Conservation (phyloP, 2,113 vertebrate genomes). For the Anseranas semipalmata region DNA sequence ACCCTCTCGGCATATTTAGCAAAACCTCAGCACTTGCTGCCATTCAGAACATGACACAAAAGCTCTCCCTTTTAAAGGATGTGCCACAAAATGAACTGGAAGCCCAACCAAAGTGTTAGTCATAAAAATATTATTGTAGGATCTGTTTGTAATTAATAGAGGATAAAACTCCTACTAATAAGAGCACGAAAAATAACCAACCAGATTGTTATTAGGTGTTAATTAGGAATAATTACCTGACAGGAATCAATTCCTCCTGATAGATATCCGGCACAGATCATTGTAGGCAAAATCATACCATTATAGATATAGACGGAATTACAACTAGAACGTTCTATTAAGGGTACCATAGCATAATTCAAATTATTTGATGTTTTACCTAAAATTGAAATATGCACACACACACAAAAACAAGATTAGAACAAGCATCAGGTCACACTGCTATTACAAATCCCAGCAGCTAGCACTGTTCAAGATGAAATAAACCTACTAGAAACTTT, state of each 20-base stretch:
- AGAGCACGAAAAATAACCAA: neutral
- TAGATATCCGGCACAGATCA: conserved; percentile 90
- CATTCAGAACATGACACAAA: neutral
- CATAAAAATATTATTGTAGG: neutral
- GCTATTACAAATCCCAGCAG: neutral
- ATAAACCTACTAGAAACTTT: neutral
- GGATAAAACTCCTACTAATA: neutral
- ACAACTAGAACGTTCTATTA: conserved; percentile 79
- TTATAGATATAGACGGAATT: conserved; percentile 73
- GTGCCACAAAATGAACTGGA: neutral
- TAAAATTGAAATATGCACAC: conserved; percentile 17
- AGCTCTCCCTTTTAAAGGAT: neutral
- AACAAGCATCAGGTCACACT: neutral
- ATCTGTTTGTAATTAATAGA: neutral
- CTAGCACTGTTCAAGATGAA: neutral
- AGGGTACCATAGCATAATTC: conserved; percentile 76
- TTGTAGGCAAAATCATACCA: conserved; percentile 77
- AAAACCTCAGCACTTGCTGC: neutral
- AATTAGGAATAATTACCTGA: conserved; percentile 79
- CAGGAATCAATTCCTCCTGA: conserved; percentile 85
- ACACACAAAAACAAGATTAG: neutral
- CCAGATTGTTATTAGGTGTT: neutral
- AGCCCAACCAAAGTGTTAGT: neutral
- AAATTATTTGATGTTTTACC: conserved; percentile 76
- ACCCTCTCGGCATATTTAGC: neutral